These are phyloP conservation scores for Spongilla lacustris DNA, from an alignment of 37 sponge, comb jelly and placozoan genomes.

Conservation along the genomic window DNA sequence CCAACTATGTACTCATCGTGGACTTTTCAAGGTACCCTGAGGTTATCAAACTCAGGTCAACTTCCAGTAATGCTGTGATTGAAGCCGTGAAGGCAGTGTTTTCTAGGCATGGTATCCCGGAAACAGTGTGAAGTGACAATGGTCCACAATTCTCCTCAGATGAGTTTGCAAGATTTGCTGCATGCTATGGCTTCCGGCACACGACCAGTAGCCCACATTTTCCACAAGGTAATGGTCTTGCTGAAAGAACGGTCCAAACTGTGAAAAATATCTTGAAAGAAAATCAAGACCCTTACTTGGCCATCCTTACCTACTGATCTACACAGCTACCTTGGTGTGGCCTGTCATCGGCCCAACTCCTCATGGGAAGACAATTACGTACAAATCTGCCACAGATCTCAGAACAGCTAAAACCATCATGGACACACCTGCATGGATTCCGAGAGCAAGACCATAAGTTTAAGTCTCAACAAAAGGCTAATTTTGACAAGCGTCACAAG, in stretches of 20 bases:
- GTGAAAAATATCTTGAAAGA: conserved; percentile 30
- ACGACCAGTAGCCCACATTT: conserved; percentile 43
- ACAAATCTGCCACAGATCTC: conserved; percentile 18
- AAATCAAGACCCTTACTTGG: conserved; percentile 21
- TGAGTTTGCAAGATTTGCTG: conserved; percentile 11
- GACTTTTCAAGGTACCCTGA: conserved; percentile 59
- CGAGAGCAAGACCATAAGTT: not conserved
- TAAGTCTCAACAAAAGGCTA: conserved; percentile 37
- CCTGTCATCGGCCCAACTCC: conserved; percentile 49
- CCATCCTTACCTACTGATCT: conserved; percentile 35
- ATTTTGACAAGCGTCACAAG: conserved; percentile 44
- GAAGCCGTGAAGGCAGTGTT: conserved; percentile 26
- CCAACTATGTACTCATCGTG: conserved; percentile 19
- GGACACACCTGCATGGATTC: conserved; percentile 45
- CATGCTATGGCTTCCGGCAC: conserved; percentile 15
- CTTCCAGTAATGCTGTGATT: conserved; percentile 15
- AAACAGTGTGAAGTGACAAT: conserved; percentile 29
- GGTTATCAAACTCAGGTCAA: conserved; percentile 9
- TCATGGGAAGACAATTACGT: conserved; percentile 61
- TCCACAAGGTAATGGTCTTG: conserved; percentile 52
- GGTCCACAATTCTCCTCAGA: conserved; percentile 44
- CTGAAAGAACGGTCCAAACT: conserved; percentile 38
- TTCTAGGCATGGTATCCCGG: conserved; percentile 41
- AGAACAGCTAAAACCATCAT: conserved; percentile 22
- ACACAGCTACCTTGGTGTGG: conserved; percentile 66